Evolutionary conservation across 2,113 vertebrate genomes (phyloP).

Genomic region (Hippocampus mohnikei): DNA sequence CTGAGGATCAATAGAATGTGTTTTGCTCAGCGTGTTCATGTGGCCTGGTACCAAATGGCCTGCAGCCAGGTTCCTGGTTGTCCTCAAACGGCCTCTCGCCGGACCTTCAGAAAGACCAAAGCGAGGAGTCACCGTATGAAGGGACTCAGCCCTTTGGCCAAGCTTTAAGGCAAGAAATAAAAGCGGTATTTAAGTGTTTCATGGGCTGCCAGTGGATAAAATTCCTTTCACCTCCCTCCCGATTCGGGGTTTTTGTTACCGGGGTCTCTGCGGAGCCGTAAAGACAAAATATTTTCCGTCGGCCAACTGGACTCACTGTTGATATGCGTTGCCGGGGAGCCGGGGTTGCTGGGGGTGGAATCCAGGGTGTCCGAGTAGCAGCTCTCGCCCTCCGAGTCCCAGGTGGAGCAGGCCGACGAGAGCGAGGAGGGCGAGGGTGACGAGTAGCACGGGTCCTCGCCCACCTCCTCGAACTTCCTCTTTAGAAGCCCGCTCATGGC

Average conservation of each 20-base stretch:
- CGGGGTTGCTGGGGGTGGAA: slow-evolving; percentile 72
- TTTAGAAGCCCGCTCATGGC: slow-evolving; percentile 89
- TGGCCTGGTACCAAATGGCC: background rate
- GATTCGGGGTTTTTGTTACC: slow-evolving; percentile 47
- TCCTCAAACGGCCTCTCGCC: slow-evolving; percentile 37
- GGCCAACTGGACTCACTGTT: slow-evolving; percentile 78
- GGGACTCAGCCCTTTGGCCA: slow-evolving; percentile 53
- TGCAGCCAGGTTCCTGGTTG: background rate
- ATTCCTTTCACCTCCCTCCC: slow-evolving; percentile 46
- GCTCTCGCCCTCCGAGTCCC: slow-evolving; percentile 86
- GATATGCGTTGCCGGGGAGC: slow-evolving; percentile 69
- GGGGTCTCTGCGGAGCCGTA: slow-evolving; percentile 35
- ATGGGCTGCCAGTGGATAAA: slow-evolving; percentile 46
- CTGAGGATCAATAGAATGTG: background rate
- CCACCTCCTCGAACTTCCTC: slow-evolving; percentile 93
- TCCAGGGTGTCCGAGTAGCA: slow-evolving; percentile 76
- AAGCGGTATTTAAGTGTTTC: slow-evolving; percentile 51
- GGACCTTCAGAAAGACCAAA: slow-evolving; percentile 34
- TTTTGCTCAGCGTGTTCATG: background rate
- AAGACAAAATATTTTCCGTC: slow-evolving; percentile 12
- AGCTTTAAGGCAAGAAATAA: slow-evolving; percentile 58
- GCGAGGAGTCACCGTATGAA: slow-evolving; percentile 52
- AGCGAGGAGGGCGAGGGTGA: slow-evolving; percentile 86
- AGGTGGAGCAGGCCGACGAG: slow-evolving; percentile 80
- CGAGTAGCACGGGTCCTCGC: slow-evolving; percentile 83